These are phyloP conservation scores for Oscheius sp. DNA, from an alignment of 2,888 invertebrate genomes.

Conservation along the genomic window DNA sequence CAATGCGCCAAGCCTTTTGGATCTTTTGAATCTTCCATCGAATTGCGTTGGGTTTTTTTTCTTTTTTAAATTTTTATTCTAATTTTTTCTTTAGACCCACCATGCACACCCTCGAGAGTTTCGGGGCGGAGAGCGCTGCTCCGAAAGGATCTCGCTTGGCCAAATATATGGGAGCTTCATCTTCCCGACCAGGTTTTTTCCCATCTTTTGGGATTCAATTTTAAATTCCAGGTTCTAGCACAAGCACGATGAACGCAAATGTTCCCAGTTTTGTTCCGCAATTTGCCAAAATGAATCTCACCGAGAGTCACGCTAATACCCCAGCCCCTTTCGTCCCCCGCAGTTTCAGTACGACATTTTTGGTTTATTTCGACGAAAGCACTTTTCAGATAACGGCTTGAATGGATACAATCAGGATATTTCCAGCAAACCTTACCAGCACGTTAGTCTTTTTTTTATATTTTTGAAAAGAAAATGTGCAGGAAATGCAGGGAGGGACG, in stretches of 20 bases:
- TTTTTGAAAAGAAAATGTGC: conserved; percentile 3
- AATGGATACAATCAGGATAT: conserved; percentile 7
- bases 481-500: conserved; percentile 49
- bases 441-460: background rate
- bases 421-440: conserved; percentile 7
- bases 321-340: conserved; percentile 8
- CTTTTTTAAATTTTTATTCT: background rate
- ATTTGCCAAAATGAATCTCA: conserved; percentile 25
- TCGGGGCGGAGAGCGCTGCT: conserved; percentile 40
- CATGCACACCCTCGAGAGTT: conserved; percentile 39
- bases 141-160: conserved; percentile 31
- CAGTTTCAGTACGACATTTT: background rate
- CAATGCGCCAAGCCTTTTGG: conserved; percentile 5
- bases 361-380: background rate
- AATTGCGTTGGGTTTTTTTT: background rate
- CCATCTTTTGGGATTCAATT: background rate
- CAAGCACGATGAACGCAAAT: conserved; percentile 25
- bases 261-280: conserved; percentile 32
- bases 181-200: background rate
- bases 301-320: background rate
- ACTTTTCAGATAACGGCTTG: background rate
- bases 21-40: background rate
- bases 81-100: background rate
- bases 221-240: conserved; percentile 7
- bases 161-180: conserved; percentile 28